phyloP scores from a whole-genome alignment of 2,113 vertebrate species.

The Neoarius graeffei region DNA sequence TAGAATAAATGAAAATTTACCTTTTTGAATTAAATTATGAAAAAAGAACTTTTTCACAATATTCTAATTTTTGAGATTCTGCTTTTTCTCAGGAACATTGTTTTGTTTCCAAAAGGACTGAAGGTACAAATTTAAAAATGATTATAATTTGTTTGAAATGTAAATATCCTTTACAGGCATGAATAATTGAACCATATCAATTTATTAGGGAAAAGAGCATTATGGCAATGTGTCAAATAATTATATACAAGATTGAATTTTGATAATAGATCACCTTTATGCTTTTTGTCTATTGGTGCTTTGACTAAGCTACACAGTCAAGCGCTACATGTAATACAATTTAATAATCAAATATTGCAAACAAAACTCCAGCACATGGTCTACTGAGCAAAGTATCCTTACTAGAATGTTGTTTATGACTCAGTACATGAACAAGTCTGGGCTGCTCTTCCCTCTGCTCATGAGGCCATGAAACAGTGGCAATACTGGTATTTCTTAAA shows the following conservation, averaged over 20 bases:
- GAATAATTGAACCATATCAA: neutral
- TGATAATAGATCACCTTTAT: neutral
- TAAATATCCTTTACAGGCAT: neutral
- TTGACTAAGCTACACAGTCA: neutral
- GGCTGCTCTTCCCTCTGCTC: conserved; percentile 47
- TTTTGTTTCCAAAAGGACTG: neutral
- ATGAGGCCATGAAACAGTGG: conserved; percentile 34
- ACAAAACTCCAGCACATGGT: neutral
- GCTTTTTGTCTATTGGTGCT: neutral
- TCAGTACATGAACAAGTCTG: conserved; percentile 1
- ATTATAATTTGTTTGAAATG: neutral
- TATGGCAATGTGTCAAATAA: neutral
- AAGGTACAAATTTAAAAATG: neutral
- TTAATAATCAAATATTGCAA: neutral
- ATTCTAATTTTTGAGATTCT: too few species aligned
- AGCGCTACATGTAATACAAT: neutral
- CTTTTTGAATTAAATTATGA: too few species aligned
- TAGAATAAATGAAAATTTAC: too few species aligned
- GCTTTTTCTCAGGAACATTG: neutral
- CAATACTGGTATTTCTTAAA: conserved; percentile 52
- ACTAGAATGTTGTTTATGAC: conserved; percentile 3
- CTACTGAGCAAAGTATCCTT: neutral
- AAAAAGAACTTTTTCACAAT: too few species aligned
- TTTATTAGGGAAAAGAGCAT: neutral
- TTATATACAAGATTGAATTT: neutral